phyloP scores from a whole-genome alignment of 2,797 vertebrate genomes.

The Choloepus didactylus region DNA sequence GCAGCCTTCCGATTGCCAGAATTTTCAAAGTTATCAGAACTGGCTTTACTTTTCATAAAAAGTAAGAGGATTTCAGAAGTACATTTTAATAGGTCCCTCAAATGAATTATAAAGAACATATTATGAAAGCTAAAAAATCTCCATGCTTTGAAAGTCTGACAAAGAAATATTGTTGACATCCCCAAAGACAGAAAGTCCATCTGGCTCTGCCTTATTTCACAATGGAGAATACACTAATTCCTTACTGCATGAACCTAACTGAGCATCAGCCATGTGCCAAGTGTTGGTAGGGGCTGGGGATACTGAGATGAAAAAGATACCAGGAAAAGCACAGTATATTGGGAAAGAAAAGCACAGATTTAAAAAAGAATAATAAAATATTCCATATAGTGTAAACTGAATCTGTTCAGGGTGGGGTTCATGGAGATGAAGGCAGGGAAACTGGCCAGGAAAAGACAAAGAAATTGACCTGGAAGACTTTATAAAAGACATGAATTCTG shows the following conservation, averaged over 20 bases:
- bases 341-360: not conserved
- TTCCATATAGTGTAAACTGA: not conserved
- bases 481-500: not conserved
- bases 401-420: not conserved
- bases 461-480: not conserved
- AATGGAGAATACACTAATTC: not conserved
- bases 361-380: not conserved
- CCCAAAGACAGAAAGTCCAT: not conserved
- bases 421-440: not conserved
- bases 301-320: not conserved
- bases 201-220: not conserved
- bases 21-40: not conserved
- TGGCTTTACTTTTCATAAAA: not conserved
- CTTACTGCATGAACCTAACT: not conserved
- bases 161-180: not conserved
- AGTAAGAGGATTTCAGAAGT: not conserved
- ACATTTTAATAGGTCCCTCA: not conserved
- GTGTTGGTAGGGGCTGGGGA: too few species aligned
- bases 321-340: not conserved
- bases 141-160: not conserved
- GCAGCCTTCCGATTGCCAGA: not conserved
- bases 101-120: slow-evolving; percentile 1
- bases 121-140: not conserved
- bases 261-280: not conserved
- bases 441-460: not conserved